Evolutionary conservation across 2,888 invertebrate species (phyloP).

Genomic region (Lydus trimaculatus): DNA sequence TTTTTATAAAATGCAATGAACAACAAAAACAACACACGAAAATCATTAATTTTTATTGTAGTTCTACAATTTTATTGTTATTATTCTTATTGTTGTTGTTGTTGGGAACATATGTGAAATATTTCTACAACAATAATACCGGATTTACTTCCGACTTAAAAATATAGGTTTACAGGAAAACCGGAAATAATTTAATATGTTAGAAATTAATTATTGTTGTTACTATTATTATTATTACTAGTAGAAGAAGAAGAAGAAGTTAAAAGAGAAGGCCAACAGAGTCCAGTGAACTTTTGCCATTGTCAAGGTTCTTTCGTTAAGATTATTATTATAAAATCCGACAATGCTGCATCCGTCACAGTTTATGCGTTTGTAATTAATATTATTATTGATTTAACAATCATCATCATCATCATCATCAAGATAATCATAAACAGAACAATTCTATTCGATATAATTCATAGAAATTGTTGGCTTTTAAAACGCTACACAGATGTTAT

Average conservation of each 20-base stretch:
- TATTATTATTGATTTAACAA: conserved; percentile 19
- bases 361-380: conserved; percentile 23
- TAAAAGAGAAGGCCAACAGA: conserved; percentile 36
- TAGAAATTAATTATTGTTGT: not conserved
- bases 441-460: not conserved
- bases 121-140: too few species aligned
- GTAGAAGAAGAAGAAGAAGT: not conserved
- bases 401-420: conserved; percentile 6
- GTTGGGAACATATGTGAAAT: too few species aligned
- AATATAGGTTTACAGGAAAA: conserved; percentile 42
- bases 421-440: not conserved
- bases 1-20: too few species aligned
- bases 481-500: not conserved
- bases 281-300: conserved; percentile 37
- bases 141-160: not conserved
- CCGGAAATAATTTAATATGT: conserved; percentile 34
- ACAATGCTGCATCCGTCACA: conserved; percentile 18
- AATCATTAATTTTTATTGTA: too few species aligned
- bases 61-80: too few species aligned
- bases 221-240: not conserved
- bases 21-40: too few species aligned
- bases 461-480: not conserved
- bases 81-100: too few species aligned
- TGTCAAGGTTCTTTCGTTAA: conserved; percentile 26
- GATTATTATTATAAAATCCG: conserved; percentile 16